Evolutionary conservation across 37 sponge, comb jelly and placozoan genomes (phyloP).

Genomic region (Beroe forskalii): DNA sequence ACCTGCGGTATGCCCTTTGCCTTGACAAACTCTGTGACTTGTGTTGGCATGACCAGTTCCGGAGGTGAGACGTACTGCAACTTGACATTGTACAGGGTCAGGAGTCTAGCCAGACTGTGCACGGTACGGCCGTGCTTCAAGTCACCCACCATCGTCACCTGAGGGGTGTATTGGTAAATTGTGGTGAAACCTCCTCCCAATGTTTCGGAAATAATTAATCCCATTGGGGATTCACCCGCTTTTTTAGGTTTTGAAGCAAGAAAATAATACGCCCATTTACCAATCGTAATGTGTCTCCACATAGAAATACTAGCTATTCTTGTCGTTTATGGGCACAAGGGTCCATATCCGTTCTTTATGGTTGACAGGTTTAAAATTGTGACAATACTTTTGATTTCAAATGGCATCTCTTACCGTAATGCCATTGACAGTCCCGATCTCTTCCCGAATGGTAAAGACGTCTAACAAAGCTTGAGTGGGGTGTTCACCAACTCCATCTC

Average conservation of each 20-base stretch:
- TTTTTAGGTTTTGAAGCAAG: too few relatives aligned
- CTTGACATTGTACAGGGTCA: constrained; percentile 80
- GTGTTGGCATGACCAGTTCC: constrained; percentile 82
- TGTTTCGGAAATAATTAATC: too few relatives aligned
- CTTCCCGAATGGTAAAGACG: constrained; percentile 97
- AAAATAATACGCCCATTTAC: too few relatives aligned
- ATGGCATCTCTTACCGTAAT: constrained; percentile 95
- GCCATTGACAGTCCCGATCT: constrained; percentile 97
- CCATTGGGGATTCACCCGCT: too few relatives aligned
- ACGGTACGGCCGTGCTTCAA: constrained; percentile 98
- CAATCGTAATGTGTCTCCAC: too few relatives aligned
- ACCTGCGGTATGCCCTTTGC: constrained; percentile 81
- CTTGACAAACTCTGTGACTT: constrained; percentile 73
- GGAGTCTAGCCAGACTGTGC: constrained; percentile 92
- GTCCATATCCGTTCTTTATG: too few relatives aligned
- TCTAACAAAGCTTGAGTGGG: constrained; percentile 99
- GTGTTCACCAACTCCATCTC: constrained; percentile 96
- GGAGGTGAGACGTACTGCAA: constrained; percentile 88
- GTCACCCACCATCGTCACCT: constrained; percentile 99
- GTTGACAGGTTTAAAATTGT: too few relatives aligned
- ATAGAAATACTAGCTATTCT: too few relatives aligned
- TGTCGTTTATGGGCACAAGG: too few relatives aligned
- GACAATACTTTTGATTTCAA: too few relatives aligned
- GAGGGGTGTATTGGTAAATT: background rate
- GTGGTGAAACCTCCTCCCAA: too few relatives aligned